These are phyloP conservation scores for Myotis yumanensis DNA, from an alignment of 2,113 vertebrate species.

Conservation along the genomic window DNA sequence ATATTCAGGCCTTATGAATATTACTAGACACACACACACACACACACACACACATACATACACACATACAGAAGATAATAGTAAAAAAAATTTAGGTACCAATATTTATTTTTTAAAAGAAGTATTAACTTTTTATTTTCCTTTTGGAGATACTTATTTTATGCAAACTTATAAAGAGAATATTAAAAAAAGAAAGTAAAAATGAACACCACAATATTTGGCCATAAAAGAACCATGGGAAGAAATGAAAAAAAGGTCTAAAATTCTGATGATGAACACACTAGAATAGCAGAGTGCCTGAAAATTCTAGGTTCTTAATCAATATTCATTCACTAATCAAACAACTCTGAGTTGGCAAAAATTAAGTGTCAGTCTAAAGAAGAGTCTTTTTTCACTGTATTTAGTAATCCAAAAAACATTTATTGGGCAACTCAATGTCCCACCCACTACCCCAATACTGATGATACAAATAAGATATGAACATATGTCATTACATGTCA, in stretches of 20 bases:
- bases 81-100: neutral
- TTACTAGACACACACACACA: neutral
- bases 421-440: neutral
- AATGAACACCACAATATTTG: neutral
- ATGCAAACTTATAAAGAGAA: neutral
- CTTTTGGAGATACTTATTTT: neutral
- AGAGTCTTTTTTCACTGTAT: neutral
- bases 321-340: conserved; percentile 1
- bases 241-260: neutral
- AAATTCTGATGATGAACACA: neutral
- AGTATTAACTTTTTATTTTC: neutral
- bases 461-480: neutral
- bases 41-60: neutral
- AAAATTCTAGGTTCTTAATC: neutral
- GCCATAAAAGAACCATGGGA: neutral
- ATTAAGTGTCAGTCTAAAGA: neutral
- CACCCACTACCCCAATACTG: neutral
- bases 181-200: neutral
- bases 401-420: neutral
- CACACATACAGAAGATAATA: neutral
- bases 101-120: neutral
- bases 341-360: neutral
- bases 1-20: neutral
- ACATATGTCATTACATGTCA: neutral
- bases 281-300: neutral